phyloP scores from a whole-genome alignment of 2,888 invertebrate species.

The Drosophila mulleri region DNA sequence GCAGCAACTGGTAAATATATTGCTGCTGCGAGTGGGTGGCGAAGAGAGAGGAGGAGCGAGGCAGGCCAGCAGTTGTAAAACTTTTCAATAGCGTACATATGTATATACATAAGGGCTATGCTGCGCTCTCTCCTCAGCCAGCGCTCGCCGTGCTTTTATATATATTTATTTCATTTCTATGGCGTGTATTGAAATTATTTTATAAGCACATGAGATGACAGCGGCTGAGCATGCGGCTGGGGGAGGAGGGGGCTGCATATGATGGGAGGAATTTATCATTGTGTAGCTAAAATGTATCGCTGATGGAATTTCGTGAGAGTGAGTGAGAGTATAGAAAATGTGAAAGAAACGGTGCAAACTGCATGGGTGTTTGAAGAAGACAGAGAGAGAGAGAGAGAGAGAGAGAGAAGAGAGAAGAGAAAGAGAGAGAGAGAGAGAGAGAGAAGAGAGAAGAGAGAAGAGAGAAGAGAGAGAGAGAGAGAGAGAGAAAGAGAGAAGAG shows the following conservation, averaged over 20 bases:
- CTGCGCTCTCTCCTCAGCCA: constrained; percentile 1
- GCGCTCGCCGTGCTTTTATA: constrained; percentile 6
- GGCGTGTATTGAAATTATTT: constrained; percentile 55
- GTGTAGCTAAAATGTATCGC: not conserved
- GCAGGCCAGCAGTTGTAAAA: constrained; percentile 15
- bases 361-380: not conserved
- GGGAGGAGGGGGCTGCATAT: not conserved
- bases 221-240: too few species aligned
- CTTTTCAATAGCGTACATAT: constrained; percentile 48
- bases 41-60: too few species aligned
- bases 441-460: too few species aligned
- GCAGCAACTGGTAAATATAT: constrained; percentile 22
- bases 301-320: not conserved
- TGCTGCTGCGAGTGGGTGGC: not conserved
- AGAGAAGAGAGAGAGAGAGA: not conserved
- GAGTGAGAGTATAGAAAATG: too few species aligned
- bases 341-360: not conserved
- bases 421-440: not conserved
- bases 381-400: not conserved
- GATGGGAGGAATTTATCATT: not conserved
- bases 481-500: too few species aligned
- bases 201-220: constrained; percentile 17
- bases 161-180: constrained; percentile 36
- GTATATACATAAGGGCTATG: constrained; percentile 43
- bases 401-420: not conserved